These are phyloP conservation scores for Platysternon megacephalum DNA, from an alignment of 2,113 vertebrate species.

Conservation along the genomic window DNA sequence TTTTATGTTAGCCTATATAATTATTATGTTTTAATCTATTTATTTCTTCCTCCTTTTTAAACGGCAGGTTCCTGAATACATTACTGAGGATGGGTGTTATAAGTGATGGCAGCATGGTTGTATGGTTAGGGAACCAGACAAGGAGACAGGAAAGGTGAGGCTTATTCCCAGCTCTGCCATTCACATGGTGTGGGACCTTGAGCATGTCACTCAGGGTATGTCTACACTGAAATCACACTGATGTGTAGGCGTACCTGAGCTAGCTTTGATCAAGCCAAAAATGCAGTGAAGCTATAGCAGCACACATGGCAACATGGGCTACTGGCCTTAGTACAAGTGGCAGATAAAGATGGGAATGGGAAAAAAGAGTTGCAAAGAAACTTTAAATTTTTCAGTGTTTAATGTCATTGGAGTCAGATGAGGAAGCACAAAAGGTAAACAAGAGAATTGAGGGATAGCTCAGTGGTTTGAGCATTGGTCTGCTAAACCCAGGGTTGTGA, in stretches of 20 bases:
- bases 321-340: background rate
- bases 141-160: background rate
- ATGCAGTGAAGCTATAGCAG: too few species aligned
- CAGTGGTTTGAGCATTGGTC: too few species aligned
- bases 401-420: background rate
- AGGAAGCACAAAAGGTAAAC: fast-evolving
- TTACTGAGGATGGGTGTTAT: background rate
- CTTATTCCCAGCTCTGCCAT: background rate
- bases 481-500: too few species aligned
- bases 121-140: background rate
- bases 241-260: too few species aligned
- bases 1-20: background rate
- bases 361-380: background rate
- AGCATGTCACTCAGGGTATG: background rate
- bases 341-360: background rate
- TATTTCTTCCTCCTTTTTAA: background rate
- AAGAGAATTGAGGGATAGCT: too few species aligned
- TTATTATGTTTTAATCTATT: background rate
- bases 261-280: too few species aligned
- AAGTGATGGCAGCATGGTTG: background rate
- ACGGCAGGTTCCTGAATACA: background rate
- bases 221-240: too few species aligned
- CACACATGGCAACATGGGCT: too few species aligned
- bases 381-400: background rate
- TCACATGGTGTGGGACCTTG: background rate